Base-by-base conservation (phyloP, 2,113 vertebrate species). In the Epinephelus fuscoguttatus region DNA sequence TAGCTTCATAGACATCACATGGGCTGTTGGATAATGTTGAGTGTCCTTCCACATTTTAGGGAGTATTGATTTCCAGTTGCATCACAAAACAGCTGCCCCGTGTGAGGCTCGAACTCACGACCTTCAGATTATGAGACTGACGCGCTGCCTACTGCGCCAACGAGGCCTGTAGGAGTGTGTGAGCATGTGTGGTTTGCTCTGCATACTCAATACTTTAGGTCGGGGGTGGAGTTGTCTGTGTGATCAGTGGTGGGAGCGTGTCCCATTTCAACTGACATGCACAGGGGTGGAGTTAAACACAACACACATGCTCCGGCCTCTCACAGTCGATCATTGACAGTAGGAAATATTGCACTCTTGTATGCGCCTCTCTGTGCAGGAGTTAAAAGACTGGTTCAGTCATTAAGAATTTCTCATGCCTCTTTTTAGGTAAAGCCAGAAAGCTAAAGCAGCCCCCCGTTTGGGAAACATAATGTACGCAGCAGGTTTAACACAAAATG, bases 101-200 rank as follows among this genome's bases (percentile, higher is more conserved):
- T 89, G 84, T 91, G 89, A 90, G 87, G 88, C 81, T 92, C 47
- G 62, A 91, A 90, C 81, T 85, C 81, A 89, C 81, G 61, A 91
- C 88, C 91, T 90, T 90, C 86, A 89, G 84, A 89, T 83, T 91
- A 90, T 89, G 87, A 93, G 89, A 50, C 49, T 50, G 49, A 50
- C 49, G 49, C 49, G 49, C 49, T 90, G 88, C 85, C 88, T 89
- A 89, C 90, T 91, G 89, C 70, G 70, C 88, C 72, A 90, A 91
- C 59, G 13, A 89, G 87, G 84, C 75, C 13, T 80, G 23, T 0
- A 2, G 0, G 0, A 0, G 0, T 0, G 0, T 0, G 0, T 2
- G 7, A 25, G 1, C 45, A 2, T 55, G 25, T 0, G 5, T 37
- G 6, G 3, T 25, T 1, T 23, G 62, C 17, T 56, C 1, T 7